Percentiles rank a stretch among this genome's conserved stretches.
Conservation (phyloP, 2,797 vertebrate species). For the Sitta carolinensis region DNA sequence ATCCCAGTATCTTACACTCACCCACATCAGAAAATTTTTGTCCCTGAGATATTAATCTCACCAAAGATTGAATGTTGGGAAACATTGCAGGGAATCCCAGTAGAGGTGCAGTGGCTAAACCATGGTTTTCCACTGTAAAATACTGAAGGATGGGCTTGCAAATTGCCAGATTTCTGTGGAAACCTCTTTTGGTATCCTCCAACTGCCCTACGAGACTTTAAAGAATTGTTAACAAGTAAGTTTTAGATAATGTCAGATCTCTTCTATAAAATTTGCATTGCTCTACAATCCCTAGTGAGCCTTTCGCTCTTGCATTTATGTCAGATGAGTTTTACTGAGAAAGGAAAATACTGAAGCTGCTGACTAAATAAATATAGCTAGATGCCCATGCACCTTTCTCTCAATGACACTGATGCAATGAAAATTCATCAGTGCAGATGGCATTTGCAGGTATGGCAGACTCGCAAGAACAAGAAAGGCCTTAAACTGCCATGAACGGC, state of each 20-base stretch:
- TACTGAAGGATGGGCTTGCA: background rate
- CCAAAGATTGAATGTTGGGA: background rate
- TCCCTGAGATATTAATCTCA: background rate
- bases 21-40: background rate
- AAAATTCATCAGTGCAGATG: background rate
- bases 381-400: background rate
- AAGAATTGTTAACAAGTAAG: background rate
- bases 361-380: slow-evolving; percentile 3
- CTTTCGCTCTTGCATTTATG: slow-evolving; percentile 11
- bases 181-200: background rate
- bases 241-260: background rate
- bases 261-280: slow-evolving; percentile 1
- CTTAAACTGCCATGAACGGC: background rate
- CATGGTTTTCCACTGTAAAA: background rate
- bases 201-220: background rate
- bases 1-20: background rate
- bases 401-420: background rate
- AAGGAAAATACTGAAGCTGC: background rate
- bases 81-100: background rate
- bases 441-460: background rate
- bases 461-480: background rate
- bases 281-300: background rate
- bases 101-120: background rate
- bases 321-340: background rate
- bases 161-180: background rate